Evolutionary conservation across 2,797 vertebrate genomes (phyloP).

Genomic region (Rhadinocentrus ornatus): DNA sequence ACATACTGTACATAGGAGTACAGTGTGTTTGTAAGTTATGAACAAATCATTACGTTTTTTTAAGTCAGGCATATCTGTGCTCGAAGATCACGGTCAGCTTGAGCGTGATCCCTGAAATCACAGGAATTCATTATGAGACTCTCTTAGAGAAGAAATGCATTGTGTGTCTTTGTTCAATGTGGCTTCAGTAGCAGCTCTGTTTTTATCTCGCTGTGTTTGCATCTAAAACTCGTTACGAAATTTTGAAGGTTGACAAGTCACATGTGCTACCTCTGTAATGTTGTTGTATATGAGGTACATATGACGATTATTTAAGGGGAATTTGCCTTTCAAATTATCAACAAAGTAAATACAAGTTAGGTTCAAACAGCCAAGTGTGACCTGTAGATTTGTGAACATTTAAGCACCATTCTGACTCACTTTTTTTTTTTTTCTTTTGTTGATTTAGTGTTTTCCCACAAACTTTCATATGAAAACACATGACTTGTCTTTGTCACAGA

Average conservation of each 20-base stretch:
- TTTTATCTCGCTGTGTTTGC: slow-evolving; percentile 63
- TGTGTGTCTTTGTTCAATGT: slow-evolving; percentile 60
- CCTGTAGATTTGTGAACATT: slow-evolving; percentile 26
- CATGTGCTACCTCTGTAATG: slow-evolving; percentile 40
- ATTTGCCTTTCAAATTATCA: slow-evolving; percentile 42
- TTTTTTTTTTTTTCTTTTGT: slow-evolving; percentile 20
- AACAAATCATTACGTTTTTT: slow-evolving; percentile 57
- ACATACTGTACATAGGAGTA: slow-evolving; percentile 62
- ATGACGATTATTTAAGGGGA: slow-evolving; percentile 54
- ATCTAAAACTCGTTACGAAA: slow-evolving; percentile 43
- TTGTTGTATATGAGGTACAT: slow-evolving; percentile 40
- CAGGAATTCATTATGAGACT: slow-evolving; percentile 51
- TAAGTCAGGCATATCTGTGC: slow-evolving; percentile 53
- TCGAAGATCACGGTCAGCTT: slow-evolving; percentile 60
- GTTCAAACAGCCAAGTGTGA: slow-evolving; percentile 25
- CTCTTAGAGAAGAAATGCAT: slow-evolving; percentile 62
- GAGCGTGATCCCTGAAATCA: slow-evolving; percentile 61
- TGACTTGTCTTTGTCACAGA: slow-evolving; percentile 50
- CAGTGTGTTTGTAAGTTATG: slow-evolving; percentile 62
- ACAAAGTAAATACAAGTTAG: slow-evolving; percentile 40
- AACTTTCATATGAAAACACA: slow-evolving; percentile 62
- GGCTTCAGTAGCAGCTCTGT: slow-evolving; percentile 74
- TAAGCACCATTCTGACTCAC: slow-evolving; percentile 23
- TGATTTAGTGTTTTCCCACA: slow-evolving; percentile 46
- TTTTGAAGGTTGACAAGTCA: slow-evolving; percentile 34